Conservation (phyloP, 2,797 vertebrate species). For the Argyrosomus regius region DNA sequence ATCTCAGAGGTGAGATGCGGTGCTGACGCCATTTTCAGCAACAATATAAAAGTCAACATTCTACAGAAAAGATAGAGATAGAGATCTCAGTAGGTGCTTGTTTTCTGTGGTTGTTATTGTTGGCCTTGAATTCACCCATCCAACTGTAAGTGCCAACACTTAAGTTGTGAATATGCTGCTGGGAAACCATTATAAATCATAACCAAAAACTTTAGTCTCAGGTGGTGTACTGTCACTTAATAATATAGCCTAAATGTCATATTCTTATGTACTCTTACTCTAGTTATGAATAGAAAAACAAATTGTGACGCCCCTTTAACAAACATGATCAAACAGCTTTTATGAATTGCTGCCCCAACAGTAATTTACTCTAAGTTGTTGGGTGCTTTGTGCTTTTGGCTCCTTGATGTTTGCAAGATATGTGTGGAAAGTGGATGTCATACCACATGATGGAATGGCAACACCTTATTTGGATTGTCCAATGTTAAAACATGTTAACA, state of each 20-base stretch:
- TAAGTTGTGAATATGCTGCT: neutral
- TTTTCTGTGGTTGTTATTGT: conserved; percentile 14
- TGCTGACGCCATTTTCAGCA: neutral
- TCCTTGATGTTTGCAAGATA: neutral
- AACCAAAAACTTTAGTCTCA: neutral
- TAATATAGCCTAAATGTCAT: neutral
- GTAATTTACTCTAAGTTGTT: neutral
- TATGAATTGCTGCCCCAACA: neutral
- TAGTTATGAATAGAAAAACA: neutral
- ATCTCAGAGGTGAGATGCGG: neutral
- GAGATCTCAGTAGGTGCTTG: neutral
- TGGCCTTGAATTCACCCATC: neutral
- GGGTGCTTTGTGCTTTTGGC: neutral
- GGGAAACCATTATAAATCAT: neutral
- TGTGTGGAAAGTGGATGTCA: neutral
- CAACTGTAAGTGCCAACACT: neutral
- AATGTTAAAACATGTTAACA: neutral
- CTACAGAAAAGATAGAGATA: conserved; percentile 6
- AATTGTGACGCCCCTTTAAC: neutral
- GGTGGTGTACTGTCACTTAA: neutral
- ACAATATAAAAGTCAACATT: conserved; percentile 9
- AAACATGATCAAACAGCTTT: neutral
- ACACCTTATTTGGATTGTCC: neutral
- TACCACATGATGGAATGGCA: neutral
- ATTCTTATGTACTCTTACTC: neutral